Conservation (phyloP, 2,888 invertebrate species). For the Volucella inanis region DNA sequence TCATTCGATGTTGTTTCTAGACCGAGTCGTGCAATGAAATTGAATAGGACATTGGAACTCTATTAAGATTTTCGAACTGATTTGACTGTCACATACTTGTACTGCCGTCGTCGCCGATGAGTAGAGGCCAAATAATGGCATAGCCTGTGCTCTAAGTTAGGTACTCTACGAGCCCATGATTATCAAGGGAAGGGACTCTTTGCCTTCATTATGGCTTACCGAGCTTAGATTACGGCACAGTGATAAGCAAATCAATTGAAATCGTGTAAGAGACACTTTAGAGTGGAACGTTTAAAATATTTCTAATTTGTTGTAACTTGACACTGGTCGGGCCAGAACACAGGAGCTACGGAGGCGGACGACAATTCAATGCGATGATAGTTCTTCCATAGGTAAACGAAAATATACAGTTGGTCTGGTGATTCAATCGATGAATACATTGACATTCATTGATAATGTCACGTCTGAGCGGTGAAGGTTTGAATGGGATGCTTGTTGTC, state of each 20-base stretch:
- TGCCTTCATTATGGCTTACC: conserved; percentile 68
- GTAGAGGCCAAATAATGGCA: conserved; percentile 51
- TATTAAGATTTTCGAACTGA: conserved; percentile 74
- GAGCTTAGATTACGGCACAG: conserved; percentile 64
- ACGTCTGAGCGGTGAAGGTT: conserved; percentile 56
- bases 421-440: conserved; percentile 75
- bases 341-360: conserved; percentile 29
- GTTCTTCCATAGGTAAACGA: conserved; percentile 44
- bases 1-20: conserved; percentile 33
- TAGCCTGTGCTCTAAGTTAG: conserved; percentile 38
- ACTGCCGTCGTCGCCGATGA: conserved; percentile 30
- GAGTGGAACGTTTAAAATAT: conserved; percentile 75
- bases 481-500: conserved; percentile 10
- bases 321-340: conserved; percentile 52
- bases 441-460: conserved; percentile 74
- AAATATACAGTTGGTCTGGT: conserved; percentile 63
- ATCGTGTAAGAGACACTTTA: conserved; percentile 75
- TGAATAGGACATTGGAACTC: conserved; percentile 75
- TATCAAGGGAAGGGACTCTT: conserved; percentile 41
- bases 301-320: conserved; percentile 75
- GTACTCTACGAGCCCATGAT: conserved; percentile 29
- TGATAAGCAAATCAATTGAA: conserved; percentile 75
- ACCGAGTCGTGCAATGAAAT: conserved; percentile 72
- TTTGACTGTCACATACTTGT: conserved; percentile 69
- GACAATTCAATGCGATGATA: conserved; percentile 42